phyloP scores from a whole-genome alignment of 2,888 invertebrate genomes.

The Melinopterus prodromus region DNA sequence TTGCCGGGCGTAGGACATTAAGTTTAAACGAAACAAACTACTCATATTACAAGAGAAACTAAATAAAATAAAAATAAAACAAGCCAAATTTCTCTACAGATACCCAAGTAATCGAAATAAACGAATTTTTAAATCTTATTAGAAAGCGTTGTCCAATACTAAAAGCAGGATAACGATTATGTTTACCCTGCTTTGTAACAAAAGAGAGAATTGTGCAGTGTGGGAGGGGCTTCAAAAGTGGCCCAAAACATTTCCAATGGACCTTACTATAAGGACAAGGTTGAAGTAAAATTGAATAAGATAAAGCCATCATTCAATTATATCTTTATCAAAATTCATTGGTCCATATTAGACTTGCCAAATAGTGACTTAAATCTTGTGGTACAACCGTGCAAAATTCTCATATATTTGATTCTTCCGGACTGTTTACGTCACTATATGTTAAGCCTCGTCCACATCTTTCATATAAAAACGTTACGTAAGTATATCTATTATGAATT shows the following conservation, averaged over 20 bases:
- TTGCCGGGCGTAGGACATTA: not conserved
- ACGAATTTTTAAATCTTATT: not conserved
- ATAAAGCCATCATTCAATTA: constrained; percentile 46
- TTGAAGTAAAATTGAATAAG: constrained; percentile 43
- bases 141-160: not conserved
- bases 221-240: constrained; percentile 36
- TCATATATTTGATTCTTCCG: too few relatives aligned
- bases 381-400: too few relatives aligned
- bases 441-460: not conserved
- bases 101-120: not conserved
- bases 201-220: constrained; percentile 11
- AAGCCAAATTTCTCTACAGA: not conserved
- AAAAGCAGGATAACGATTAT: not conserved
- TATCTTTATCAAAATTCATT: constrained; percentile 48
- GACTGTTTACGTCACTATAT: not conserved
- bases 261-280: constrained; percentile 64
- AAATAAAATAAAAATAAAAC: constrained; percentile 8
- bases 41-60: constrained; percentile 12
- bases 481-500: not conserved
- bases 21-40: constrained; percentile 28
- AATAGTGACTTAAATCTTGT: too few relatives aligned
- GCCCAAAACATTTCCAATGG: constrained; percentile 60
- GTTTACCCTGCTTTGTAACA: not conserved
- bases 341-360: constrained; percentile 40
- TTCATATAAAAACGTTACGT: not conserved